Percentiles rank a stretch among this genome's conserved stretches.
These are phyloP conservation scores for Myotis yumanensis DNA, from an alignment of 2,113 vertebrate species.

Conservation along the genomic window DNA sequence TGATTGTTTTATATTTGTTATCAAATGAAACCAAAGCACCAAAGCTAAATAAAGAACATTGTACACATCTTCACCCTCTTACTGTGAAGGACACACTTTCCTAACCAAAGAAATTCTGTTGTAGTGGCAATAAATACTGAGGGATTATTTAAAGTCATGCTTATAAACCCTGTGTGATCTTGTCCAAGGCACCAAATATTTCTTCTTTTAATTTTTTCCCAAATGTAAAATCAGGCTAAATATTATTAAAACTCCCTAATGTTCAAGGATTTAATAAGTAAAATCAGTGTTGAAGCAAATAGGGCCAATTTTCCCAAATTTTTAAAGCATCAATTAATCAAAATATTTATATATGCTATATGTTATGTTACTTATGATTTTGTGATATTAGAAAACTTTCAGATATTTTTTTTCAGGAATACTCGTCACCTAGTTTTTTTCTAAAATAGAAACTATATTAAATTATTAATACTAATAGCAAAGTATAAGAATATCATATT, in stretches of 20 bases:
- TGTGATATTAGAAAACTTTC: not conserved
- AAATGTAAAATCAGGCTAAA: not conserved
- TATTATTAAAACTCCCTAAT: not conserved
- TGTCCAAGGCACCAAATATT: not conserved
- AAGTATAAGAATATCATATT: not conserved
- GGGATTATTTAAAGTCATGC: not conserved
- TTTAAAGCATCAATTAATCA: not conserved
- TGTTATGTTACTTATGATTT: not conserved
- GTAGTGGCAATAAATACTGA: not conserved
- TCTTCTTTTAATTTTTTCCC: not conserved
- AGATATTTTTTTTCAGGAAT: slow-evolving; percentile 3
- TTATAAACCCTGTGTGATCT: not conserved
- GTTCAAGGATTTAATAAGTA: not conserved
- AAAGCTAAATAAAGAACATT: not conserved
- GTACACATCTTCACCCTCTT: not conserved
- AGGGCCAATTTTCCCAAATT: not conserved
- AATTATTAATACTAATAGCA: slow-evolving; percentile 11
- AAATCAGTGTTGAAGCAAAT: not conserved
- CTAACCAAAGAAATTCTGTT: not conserved
- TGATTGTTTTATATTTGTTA: not conserved
- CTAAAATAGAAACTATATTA: slow-evolving; percentile 10
- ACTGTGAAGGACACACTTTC: not conserved
- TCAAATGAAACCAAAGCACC: not conserved
- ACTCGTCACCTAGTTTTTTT: not conserved
- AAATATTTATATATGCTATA: not conserved